Evolutionary conservation across 2,888 invertebrate species (phyloP), one percentile per base, ranked within the genome.

Genomic region (Atrina japonica): DNA sequence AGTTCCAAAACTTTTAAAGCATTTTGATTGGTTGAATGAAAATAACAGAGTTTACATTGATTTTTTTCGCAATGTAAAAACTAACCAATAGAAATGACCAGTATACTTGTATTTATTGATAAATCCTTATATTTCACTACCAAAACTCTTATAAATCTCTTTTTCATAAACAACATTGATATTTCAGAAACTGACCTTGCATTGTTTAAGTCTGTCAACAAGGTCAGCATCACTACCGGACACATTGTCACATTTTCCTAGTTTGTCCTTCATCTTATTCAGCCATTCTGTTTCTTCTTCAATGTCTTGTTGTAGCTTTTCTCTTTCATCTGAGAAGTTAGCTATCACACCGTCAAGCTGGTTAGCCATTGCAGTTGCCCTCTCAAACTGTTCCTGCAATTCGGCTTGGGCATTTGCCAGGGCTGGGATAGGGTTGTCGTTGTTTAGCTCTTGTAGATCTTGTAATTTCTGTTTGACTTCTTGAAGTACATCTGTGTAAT

Each of bases 181-280:
- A n/a, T n/a, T n/a, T n/a, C n/a, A n/a, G 35, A 27, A 23, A 63
- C 75, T 63, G 71, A 89, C 92, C 86, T 95, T 94, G 80, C 96
- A 95, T 74, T 93, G 94, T 72, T 95, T 93, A 1, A 97, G 92
- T 66, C 97, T 93, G 78, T 94, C 94, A 65, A 96, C 92, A 68
- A 97, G 95, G 87, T 96, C 95, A 0, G 93, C 93, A 84, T 96
- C 96, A 80, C 96, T 95, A 0, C 97, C 97, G 2, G 96, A 82
- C 25, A 87, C 78, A 76, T 88, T 87, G 66, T 88, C 88, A 75
- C 84, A 85, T 64, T 85, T 81, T 11, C 83, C 80, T 5, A 89
- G 81, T 68, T 75, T 70, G 30, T 88, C 88, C 43, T 86, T 84
- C 43, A 86, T 73, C 27, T 82, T 65, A 72, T 81, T 84, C 56